Conservation (phyloP, 2,113 vertebrate species). For the Salvelinus sp. region DNA sequence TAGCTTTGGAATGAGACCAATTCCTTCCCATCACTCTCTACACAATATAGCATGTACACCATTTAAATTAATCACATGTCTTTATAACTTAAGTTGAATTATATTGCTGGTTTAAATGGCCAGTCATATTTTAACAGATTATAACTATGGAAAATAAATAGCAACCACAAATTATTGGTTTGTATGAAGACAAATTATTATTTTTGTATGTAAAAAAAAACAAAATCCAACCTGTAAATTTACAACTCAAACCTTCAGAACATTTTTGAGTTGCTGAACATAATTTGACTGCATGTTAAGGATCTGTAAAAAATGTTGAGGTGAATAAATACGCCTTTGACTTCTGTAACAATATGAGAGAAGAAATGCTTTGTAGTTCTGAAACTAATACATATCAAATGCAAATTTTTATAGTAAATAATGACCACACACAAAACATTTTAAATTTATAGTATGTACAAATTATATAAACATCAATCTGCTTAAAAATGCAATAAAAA, state of each 20-base stretch:
- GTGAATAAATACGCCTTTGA: neutral
- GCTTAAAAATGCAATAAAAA: slow-evolving; percentile 12
- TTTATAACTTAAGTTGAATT: slow-evolving; percentile 4
- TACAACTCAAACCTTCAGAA: neutral
- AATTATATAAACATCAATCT: slow-evolving; percentile 26
- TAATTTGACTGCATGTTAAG: neutral
- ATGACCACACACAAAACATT: slow-evolving; percentile 20
- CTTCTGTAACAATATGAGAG: neutral
- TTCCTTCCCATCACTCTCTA: neutral
- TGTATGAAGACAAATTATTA: neutral
- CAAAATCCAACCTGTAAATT: neutral
- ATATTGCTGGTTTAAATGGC: slow-evolving; percentile 2
- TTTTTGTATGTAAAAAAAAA: neutral
- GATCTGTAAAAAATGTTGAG: neutral
- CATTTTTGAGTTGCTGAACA: neutral
- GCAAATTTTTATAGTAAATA: slow-evolving; percentile 14
- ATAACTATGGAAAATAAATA: slow-evolving; percentile 1
- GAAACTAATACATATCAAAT: neutral
- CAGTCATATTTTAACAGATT: slow-evolving; percentile 10
- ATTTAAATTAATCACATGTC: neutral
- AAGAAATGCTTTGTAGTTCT: neutral
- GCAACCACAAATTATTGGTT: neutral
- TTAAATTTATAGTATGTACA: slow-evolving; percentile 8
- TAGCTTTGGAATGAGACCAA: neutral
- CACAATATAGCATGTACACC: neutral